phyloP scores from a whole-genome alignment of 2,113 vertebrate species.

The Dolichotis patagonum region DNA sequence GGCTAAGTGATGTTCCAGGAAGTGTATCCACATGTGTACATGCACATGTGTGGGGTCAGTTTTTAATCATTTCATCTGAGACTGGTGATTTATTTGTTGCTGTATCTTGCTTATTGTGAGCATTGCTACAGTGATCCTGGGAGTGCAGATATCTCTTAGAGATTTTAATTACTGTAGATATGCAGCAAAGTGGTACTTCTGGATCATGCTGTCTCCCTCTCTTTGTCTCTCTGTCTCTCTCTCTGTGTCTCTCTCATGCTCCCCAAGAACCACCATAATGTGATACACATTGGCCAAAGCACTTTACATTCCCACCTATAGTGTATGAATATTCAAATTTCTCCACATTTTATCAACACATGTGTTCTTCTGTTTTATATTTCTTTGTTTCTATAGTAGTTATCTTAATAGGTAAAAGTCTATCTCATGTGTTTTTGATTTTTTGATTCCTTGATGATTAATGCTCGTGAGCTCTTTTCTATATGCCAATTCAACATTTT shows the following conservation, averaged over 20 bases:
- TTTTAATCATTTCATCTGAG: background rate
- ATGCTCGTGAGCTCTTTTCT: background rate
- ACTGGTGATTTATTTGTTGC: background rate
- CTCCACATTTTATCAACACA: background rate
- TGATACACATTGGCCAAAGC: background rate
- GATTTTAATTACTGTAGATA: background rate
- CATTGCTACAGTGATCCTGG: background rate
- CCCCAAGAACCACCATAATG: background rate
- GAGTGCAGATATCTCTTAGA: background rate
- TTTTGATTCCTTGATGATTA: background rate
- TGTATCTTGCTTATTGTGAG: background rate
- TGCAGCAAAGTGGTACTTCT: background rate
- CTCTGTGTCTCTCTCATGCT: accelerated
- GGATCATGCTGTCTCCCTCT: background rate
- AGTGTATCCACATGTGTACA: background rate
- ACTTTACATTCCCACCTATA: background rate
- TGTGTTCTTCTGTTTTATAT: background rate
- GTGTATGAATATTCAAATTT: background rate
- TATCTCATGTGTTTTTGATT: background rate
- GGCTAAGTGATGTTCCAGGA: background rate
- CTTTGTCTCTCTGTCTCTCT: background rate
- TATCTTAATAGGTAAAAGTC: background rate
- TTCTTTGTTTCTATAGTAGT: background rate
- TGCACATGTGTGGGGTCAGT: background rate
- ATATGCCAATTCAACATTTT: background rate